These are phyloP conservation scores for Myotis vivesi DNA, from an alignment of 2,797 vertebrate species.

Conservation along the genomic window DNA sequence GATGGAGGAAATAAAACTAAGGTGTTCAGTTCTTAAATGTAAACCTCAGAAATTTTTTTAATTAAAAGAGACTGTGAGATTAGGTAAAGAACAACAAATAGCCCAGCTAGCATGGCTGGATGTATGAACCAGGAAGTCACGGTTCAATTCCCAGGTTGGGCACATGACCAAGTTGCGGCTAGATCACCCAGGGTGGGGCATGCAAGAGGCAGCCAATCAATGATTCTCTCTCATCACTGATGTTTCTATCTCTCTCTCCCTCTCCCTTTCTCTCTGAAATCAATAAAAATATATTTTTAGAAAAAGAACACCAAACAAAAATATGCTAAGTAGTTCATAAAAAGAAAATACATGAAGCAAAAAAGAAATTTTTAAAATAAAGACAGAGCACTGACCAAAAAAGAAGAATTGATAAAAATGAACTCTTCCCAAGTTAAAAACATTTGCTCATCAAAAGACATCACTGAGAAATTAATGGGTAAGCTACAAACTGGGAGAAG, in stretches of 20 bases:
- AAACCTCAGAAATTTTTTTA: background rate
- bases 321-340: background rate
- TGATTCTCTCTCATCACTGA: too few relatives aligned
- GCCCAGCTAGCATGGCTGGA: too few relatives aligned
- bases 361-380: background rate
- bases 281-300: too few relatives aligned
- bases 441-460: background rate
- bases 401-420: background rate
- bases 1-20: background rate
- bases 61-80: background rate
- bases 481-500: background rate
- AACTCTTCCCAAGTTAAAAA: background rate
- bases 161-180: too few relatives aligned
- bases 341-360: background rate
- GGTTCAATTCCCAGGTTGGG: too few relatives aligned
- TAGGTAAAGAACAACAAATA: background rate
- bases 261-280: too few relatives aligned
- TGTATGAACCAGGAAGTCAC: too few relatives aligned
- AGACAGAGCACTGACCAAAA: background rate
- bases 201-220: too few relatives aligned
- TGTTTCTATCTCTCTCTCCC: too few relatives aligned
- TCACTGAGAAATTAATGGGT: background rate
- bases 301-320: background rate
- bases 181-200: too few relatives aligned
- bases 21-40: slow-evolving; percentile 1